A percentile compares a stretch with the other conserved stretches of the same genome.
Evolutionary conservation across 2,113 vertebrate genomes (phyloP).

Genomic region (Upupa epops): DNA sequence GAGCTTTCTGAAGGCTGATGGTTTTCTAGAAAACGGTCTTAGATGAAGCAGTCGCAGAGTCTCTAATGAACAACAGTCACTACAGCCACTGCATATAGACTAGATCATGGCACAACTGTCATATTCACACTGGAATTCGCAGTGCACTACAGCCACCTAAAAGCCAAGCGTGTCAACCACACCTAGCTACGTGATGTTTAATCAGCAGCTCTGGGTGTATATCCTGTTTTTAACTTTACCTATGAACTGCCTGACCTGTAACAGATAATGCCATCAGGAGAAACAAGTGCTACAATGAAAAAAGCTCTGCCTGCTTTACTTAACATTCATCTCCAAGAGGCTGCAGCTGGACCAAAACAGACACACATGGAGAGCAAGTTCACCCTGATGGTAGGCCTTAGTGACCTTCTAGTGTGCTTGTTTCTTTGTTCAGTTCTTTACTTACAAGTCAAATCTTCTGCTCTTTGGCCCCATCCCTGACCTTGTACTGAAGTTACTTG

Average conservation of each 20-base stretch:
- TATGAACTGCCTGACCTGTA: conserved; percentile 43
- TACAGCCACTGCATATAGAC: background rate
- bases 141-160: background rate
- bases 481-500: background rate
- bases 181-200: background rate
- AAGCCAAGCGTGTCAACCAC: background rate
- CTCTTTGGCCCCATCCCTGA: background rate
- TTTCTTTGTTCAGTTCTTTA: background rate
- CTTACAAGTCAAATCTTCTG: background rate
- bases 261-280: background rate
- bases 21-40: background rate
- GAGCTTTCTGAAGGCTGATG: background rate
- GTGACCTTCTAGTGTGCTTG: background rate
- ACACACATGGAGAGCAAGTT: background rate
- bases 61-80: background rate
- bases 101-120: background rate
- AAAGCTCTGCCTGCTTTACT: background rate
- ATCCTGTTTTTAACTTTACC: conserved; percentile 10
- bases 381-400: rapidly evolving
- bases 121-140: background rate
- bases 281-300: background rate
- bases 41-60: background rate
- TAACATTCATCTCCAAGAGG: background rate
- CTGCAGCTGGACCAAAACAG: background rate
- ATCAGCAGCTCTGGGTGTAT: background rate